Conservation (phyloP, 2,797 vertebrate genomes). For the Sylvilagus floridanus region DNA sequence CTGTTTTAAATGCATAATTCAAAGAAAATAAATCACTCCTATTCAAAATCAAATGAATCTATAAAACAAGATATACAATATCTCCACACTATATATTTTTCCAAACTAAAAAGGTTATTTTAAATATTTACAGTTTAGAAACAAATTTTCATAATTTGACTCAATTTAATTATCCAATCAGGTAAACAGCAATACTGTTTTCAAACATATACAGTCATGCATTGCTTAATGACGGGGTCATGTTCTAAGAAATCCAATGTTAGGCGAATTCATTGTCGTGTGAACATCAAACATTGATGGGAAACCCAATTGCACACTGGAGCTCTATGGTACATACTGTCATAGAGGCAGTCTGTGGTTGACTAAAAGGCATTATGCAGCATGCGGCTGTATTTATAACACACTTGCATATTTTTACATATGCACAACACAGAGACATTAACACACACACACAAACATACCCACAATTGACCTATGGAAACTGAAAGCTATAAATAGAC, state of each 20-base stretch:
- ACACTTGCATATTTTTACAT: too few species aligned
- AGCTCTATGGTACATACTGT: too few species aligned
- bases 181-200: neutral
- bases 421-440: neutral
- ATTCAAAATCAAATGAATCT: constrained; percentile 19
- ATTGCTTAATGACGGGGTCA: too few species aligned
- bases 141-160: constrained; percentile 47
- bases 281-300: too few species aligned
- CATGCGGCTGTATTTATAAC: too few species aligned
- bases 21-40: constrained; percentile 17
- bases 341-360: too few species aligned
- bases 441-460: neutral
- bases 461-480: neutral
- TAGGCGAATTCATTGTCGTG: too few species aligned
- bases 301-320: too few species aligned
- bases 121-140: neutral
- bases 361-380: too few species aligned
- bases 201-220: neutral
- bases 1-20: neutral
- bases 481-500: neutral
- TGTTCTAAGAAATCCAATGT: too few species aligned
- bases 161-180: constrained; percentile 46
- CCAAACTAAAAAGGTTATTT: constrained; percentile 50
- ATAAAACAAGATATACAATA: neutral
- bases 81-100: constrained; percentile 50